Evolutionary conservation across 1,140 invertebrate species (phyloP).

Genomic region (Bombus turneri): DNA sequence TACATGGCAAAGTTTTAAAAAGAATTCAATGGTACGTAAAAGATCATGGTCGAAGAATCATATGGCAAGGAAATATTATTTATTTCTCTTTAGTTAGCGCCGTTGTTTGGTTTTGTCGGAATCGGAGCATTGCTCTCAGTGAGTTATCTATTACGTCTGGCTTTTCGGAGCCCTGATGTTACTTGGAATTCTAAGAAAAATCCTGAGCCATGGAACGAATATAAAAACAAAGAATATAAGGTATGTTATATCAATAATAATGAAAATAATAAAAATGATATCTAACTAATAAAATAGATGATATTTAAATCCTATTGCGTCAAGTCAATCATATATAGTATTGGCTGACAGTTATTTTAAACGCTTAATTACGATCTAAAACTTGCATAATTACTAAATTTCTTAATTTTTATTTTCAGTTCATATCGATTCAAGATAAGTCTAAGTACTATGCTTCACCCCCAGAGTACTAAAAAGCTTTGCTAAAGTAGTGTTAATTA

Average conservation of each 20-base stretch:
- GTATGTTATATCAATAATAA: constrained; percentile 81
- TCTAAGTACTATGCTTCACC: neutral
- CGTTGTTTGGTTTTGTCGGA: constrained; percentile 88
- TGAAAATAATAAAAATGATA: neutral
- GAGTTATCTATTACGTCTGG: constrained; percentile 87
- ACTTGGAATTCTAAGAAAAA: constrained; percentile 88
- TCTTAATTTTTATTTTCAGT: constrained; percentile 23
- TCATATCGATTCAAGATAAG: accelerated
- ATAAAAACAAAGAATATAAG: constrained; percentile 91
- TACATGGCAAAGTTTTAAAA: constrained; percentile 82
- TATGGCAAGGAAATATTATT: neutral
- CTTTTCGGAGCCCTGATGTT: constrained; percentile 90
- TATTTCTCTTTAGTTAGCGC: constrained; percentile 86
- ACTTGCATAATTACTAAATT: neutral
- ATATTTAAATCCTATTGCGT: neutral
- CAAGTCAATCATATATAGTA: neutral
- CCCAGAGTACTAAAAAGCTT: constrained; percentile 2
- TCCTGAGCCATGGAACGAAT: constrained; percentile 91
- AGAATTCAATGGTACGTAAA: constrained; percentile 85
- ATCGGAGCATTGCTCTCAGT: constrained; percentile 84
- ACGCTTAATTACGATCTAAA: neutral
- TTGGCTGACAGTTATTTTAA: neutral
- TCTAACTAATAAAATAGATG: neutral
- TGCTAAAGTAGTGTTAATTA: neutral
- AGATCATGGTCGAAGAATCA: neutral